These are phyloP conservation scores for Grantiella picta DNA, from an alignment of 2,113 vertebrate species.

Conservation along the genomic window DNA sequence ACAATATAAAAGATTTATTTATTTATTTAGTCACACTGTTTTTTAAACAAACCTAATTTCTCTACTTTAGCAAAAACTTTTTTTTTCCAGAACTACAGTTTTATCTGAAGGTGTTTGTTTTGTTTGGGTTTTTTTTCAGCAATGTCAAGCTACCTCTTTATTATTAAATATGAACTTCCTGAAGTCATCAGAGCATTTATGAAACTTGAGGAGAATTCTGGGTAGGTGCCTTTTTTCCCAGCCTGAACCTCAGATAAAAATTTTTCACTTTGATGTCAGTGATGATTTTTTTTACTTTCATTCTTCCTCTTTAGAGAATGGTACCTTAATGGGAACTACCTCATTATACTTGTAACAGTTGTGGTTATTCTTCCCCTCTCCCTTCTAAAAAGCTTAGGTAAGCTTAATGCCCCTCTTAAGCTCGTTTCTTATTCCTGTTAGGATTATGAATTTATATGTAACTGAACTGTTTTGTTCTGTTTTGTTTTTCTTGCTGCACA, in stretches of 20 bases:
- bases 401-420: neutral
- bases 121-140: constrained; percentile 73
- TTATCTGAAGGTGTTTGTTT: neutral
- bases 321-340: constrained; percentile 96
- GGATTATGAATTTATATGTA: neutral
- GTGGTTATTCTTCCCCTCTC: constrained; percentile 92
- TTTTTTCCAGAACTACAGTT: neutral
- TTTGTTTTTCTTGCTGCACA: constrained; percentile 61
- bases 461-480: neutral
- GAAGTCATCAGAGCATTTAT: constrained; percentile 92
- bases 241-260: neutral
- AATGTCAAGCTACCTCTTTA: constrained; percentile 99
- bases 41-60: neutral
- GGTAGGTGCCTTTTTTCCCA: constrained; percentile 73
- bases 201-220: constrained; percentile 85
- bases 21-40: neutral
- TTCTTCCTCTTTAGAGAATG: constrained; percentile 81
- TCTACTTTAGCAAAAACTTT: neutral
- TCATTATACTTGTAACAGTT: constrained; percentile 90
- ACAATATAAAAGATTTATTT: neutral
- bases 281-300: neutral
- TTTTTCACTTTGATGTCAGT: neutral
- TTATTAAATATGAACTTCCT: constrained; percentile 97
- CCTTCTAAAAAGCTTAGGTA: constrained; percentile 94
- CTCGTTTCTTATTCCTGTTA: neutral